Base-by-base conservation (phyloP, 2,888 invertebrate species). In the Brachylomia viminalis region DNA sequence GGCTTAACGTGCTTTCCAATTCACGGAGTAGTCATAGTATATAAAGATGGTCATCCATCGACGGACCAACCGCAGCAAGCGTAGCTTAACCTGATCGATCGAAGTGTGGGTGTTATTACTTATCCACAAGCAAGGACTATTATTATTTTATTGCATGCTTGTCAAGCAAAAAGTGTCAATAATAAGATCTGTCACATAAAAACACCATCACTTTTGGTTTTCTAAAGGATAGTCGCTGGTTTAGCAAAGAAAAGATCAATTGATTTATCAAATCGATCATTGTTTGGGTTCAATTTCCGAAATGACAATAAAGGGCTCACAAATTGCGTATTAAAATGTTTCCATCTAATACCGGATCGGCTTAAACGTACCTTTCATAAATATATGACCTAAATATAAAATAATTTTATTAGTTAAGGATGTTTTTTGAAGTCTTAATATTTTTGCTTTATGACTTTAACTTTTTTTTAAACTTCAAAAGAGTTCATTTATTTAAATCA, bases 321-420 rank as follows among this genome's bases (percentile, higher is more conserved):
- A 52, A 59, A 77, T 62, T 77, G 8, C 33, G 23, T 45, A 33
- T 52, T 45, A 61, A 2, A 70, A 49, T 71, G 23, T 54, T 54
- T 3, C 17, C 52, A 33, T 13, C 2, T 45, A 38, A 80, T 52
- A 56, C 56, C 17, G 30, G 10, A 42, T 72, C 15, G 23, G 17
- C 11, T 45, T 45, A 49, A 17, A 33, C n/a, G 20, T 75, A 8
- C 17, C 2, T 62, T 45, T 47, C 15, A 45, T 38, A 27, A 38
- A 49, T 30, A n/a, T n/a, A 23, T 13, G 33, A 61, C 33, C 76
- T 75, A 4, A 33, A 47, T 58, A 17, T 52, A n/a, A 56, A 27
- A 27, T 27, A 17, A 58, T 58, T 59, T 33, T 59, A 20, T 42
- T n/a, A 59, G 10, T 13, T 33, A 20, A 3, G 10, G 8, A 54